Evolutionary conservation across 2,113 vertebrate genomes (phyloP), one percentile per base, ranked within the genome.

Genomic region (Tauraco erythrolophus): DNA sequence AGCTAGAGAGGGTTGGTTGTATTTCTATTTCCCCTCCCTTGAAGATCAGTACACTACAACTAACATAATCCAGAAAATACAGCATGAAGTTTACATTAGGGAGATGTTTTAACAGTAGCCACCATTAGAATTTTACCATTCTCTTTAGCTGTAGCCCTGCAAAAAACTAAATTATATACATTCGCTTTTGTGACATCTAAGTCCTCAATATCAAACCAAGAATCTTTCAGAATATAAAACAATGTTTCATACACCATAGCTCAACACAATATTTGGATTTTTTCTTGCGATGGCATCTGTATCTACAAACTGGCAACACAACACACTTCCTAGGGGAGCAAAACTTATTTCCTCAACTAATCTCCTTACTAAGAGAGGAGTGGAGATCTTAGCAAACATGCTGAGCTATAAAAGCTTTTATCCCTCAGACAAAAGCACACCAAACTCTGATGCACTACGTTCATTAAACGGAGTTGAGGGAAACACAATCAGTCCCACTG

Each of bases 291-390:
- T 68, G 83, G 60, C 62, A 83, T 92, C 78, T 88, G 31, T 78
- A 62, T 84, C 84, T 92, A 78, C 56, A 91, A 84, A 91, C 60
- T 75, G 33, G 51, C 68, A 84, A 39, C 1, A 7, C 72, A 89
- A 9, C 31, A 53, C 76, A n/a, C 28, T 4, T 97, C 82, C 85
- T 64, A 28, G 65, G 56, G 71, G 80, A 92, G 75, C 30, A 90
- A 88, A 88, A 95, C 83, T 86, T 94, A 86, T 24, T 96, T 93
- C 79, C 56, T 86, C 78, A 81, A 43, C 82, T 80, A 66, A 93
- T 78, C 60, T 88, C 72, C n/a, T 81, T 71, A 51, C 51, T 25
- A 56, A 74, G 60, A 69, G n/a, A 70, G 79, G 4, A 46, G 39
- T 13, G 60, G 62, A 85, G 71, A 81, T 83, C 60, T 86, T 39